A percentile compares a stretch with the other conserved stretches of the same genome.
phyloP scores from a whole-genome alignment of 1,140 invertebrate genomes.

The Euwallacea fornicatus region DNA sequence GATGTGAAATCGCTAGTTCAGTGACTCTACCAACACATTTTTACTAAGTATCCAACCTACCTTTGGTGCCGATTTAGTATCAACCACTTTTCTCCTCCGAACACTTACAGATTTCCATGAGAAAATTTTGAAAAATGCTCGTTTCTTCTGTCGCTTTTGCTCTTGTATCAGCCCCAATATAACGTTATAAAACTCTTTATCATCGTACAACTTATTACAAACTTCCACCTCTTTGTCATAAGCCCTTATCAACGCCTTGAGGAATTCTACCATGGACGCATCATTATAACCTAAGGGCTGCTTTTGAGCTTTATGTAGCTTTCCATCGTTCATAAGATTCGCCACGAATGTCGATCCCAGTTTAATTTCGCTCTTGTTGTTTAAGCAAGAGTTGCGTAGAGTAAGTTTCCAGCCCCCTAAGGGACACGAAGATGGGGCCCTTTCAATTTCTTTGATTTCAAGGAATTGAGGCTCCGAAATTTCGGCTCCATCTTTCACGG shows the following conservation, averaged over 20 bases:
- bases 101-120: constrained; percentile 13
- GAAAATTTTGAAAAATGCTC: background rate
- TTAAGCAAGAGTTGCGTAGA: too few species aligned
- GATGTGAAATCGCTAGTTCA: too few species aligned
- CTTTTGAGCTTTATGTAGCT: background rate
- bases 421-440: too few species aligned
- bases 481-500: too few species aligned
- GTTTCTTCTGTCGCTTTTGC: too few species aligned
- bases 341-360: too few species aligned
- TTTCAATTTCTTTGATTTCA: too few species aligned
- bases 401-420: too few species aligned
- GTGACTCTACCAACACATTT: background rate
- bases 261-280: background rate
- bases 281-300: too few species aligned
- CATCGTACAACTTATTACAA: constrained; percentile 38
- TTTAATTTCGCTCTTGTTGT: too few species aligned
- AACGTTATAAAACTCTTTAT: constrained; percentile 34
- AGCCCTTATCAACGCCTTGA: constrained; percentile 19
- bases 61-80: background rate
- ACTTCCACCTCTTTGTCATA: constrained; percentile 45
- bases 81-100: background rate
- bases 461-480: too few species aligned
- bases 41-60: background rate
- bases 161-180: background rate
- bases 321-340: background rate